Base-by-base conservation (phyloP, 2,888 invertebrate genomes). In the Lithophane ornitopus region DNA sequence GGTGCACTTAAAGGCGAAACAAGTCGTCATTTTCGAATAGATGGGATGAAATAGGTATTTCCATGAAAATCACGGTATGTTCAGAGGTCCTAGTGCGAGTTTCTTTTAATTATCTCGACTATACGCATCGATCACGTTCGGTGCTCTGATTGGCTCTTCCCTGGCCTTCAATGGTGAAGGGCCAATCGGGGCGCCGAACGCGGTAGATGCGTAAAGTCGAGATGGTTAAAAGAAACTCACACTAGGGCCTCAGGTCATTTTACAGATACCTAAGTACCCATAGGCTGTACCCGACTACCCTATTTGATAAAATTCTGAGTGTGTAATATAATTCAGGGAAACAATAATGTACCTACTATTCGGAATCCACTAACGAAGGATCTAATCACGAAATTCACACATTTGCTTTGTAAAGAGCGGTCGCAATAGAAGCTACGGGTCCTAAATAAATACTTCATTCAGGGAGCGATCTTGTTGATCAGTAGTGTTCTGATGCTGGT, bases 401-500 rank as follows among this genome's bases (percentile, higher is more conserved):
- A 80, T 80, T 82, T 68, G 63, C n/a, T 80, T 76, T 58, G 52
- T 67, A 54, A 70, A 82, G 54, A 63, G 63, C 49, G 66, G 67
- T 22, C n/a, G 19, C 19, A 11, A n/a, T 22, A 14, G 44, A 41
- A 49, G 68, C 54, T 28, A 49, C 68, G 16, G 12, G 52, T 68
- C 82, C 82, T 82, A 70, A 82, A 68, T 58, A 82, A 82, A 82
- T 65, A 82, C 58, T 61, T 19, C 22, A 59, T 70, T 73, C 39
- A 34, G 28, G 14, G 49, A 34, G 19, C 19, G n/a, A 39, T 12
- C 46, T 19, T 41, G 44, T 61, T 70, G 56, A 46, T 61, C 65
- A 62, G 12, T 39, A 44, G 14, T 73, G 4, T 67, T 19, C 34
- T 59, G n/a, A n/a, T 65, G 59, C 12, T 41, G n/a, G n/a, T 58